Evolutionary conservation across 37 sponge, comb jelly and placozoan genomes (phyloP), one percentile per base, ranked within the genome.

Genomic region (Oopsacas minuta): DNA sequence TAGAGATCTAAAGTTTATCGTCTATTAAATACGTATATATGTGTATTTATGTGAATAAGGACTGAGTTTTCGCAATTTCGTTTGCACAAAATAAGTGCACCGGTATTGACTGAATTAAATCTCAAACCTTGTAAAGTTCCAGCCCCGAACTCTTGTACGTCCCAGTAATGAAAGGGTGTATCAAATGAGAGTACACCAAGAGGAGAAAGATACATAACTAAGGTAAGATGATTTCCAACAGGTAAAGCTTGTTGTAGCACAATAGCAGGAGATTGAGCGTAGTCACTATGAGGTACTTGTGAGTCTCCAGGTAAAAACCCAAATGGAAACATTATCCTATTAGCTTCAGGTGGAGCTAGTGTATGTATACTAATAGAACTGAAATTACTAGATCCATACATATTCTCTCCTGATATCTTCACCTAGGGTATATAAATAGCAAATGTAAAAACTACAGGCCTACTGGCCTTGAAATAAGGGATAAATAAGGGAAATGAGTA

Each of bases 151-250:
- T 3, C 28, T 34, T 61, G 75, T 5, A 61, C 75, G 30, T 61
- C 75, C 75, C 75, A 61, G 22, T 61, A 61, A 34, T 61, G 75
- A n/a, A 61, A 61, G 1, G 75, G 75, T 25, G 3, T 10, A 34
- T 61, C 75, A 12, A 61, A 61, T 25, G 75, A 61, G 75, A 61
- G 75, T 25, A 61, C 75, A 3, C 75, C 75, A 34, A 61, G 75
- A 25, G 75, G 75, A 34, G 75, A 61, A 3, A 61, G 75, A 34
- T 61, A 61, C 32, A 61, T 5, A 10, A n/a, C 30, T 25, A 34
- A 61, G 75, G 75, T 32, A 34, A 61, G 75, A 3, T 34, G 75
- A 34, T 12, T 61, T n/a, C 75, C 75, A 3, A 61, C 28, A 25
- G 75, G 75, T 3, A 61, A 25, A 25, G 7, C 1, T 3, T 61